These are phyloP conservation scores for Phymatocera aterrima DNA, from an alignment of 2,888 invertebrate species.

Conservation along the genomic window DNA sequence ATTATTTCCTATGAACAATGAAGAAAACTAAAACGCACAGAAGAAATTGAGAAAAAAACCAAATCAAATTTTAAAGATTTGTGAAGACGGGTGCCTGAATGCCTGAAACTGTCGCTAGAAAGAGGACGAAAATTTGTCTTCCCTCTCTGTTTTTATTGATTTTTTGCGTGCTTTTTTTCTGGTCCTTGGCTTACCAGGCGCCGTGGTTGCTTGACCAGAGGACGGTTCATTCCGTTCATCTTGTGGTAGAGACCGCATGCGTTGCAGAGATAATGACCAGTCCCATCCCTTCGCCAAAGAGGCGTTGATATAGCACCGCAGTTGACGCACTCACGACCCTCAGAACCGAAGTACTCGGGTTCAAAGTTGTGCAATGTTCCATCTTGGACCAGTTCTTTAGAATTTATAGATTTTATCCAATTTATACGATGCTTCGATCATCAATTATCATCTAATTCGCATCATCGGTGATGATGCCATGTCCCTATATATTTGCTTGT, in stretches of 20 bases:
- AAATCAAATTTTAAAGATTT: too few species aligned
- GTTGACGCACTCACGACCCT: constrained; percentile 98
- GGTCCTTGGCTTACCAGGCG: constrained; percentile 87
- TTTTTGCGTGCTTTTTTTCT: constrained; percentile 44
- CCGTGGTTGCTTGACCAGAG: constrained; percentile 93
- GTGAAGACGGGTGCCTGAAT: too few species aligned
- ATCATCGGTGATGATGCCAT: too few species aligned
- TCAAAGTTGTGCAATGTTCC: constrained; percentile 72
- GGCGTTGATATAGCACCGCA: constrained; percentile 98
- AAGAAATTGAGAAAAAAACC: too few species aligned
- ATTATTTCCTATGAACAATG: too few species aligned
- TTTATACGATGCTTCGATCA: too few species aligned
- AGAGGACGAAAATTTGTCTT: too few species aligned
- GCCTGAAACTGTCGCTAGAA: too few species aligned
- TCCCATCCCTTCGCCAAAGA: constrained; percentile 96
- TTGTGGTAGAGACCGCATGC: constrained; percentile 99
- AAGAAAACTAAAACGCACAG: too few species aligned
- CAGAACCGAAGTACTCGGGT: constrained; percentile 75
- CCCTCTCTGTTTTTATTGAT: constrained; percentile 23
- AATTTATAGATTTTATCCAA: background rate
- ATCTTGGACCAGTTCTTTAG: constrained; percentile 44
- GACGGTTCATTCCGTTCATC: constrained; percentile 97
- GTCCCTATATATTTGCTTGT: too few species aligned
- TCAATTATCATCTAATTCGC: too few species aligned
- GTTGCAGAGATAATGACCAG: constrained; percentile 98